Conservation (phyloP, 1,140 invertebrate species). For the Drosophila saltans region DNA sequence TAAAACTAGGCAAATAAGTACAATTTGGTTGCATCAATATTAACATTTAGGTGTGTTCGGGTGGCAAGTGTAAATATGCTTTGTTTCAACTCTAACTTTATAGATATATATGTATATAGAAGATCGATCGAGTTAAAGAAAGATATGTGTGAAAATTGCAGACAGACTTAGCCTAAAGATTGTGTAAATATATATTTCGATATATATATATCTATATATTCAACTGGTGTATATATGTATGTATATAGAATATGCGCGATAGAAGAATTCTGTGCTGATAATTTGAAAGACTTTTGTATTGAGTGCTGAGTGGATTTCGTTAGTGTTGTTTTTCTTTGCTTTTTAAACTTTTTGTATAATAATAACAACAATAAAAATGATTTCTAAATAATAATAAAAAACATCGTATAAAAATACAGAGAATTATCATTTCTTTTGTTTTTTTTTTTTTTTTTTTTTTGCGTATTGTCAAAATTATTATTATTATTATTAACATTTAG, state of each 20-base stretch:
- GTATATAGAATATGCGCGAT: background rate
- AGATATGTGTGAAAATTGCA: slow-evolving; percentile 10
- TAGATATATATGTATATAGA: slow-evolving; percentile 7
- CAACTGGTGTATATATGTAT: background rate
- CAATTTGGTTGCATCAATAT: background rate
- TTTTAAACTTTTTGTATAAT: slow-evolving; percentile 25
- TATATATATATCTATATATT: background rate
- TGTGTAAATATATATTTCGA: slow-evolving; percentile 4
- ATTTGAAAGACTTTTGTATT: slow-evolving; percentile 14
- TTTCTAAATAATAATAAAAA: slow-evolving; percentile 68
- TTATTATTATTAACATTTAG: slow-evolving; percentile 16
- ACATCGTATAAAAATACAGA: slow-evolving; percentile 75
- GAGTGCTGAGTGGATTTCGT: slow-evolving; percentile 12
- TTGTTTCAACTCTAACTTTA: slow-evolving; percentile 5
- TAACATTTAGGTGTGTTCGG: slow-evolving; percentile 7
- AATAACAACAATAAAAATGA: slow-evolving; percentile 60
- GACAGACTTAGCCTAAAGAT: slow-evolving; percentile 9
- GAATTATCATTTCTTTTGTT: slow-evolving; percentile 25
- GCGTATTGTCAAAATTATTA: slow-evolving; percentile 80
- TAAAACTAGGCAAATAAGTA: slow-evolving; percentile 8
- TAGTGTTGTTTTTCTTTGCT: slow-evolving; percentile 7
- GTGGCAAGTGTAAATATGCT: slow-evolving; percentile 12
- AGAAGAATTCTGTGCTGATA: slow-evolving; percentile 8
- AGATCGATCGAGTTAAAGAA: slow-evolving; percentile 12
- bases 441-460: slow-evolving; percentile 47